phyloP scores from a whole-genome alignment of 2,113 vertebrate genomes.

The Cololabis saira region DNA sequence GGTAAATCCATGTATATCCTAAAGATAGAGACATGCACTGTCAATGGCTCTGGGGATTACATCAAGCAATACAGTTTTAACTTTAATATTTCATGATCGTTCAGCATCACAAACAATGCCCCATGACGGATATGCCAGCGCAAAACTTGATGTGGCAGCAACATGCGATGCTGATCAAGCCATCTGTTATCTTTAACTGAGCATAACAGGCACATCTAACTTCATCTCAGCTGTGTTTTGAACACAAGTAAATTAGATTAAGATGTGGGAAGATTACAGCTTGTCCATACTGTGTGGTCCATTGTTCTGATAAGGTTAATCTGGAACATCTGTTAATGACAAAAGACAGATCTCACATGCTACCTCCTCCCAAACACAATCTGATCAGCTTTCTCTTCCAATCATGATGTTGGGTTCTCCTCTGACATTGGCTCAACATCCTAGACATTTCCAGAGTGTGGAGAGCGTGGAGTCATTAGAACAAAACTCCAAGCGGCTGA shows the following conservation, averaged over 20 bases:
- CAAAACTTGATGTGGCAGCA: slow-evolving; percentile 5
- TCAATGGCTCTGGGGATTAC: neutral
- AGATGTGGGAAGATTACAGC: slow-evolving; percentile 46
- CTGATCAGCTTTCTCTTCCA: neutral
- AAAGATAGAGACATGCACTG: neutral
- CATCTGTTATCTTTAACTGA: slow-evolving; percentile 27
- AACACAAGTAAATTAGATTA: slow-evolving; percentile 49
- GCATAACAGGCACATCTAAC: slow-evolving; percentile 18
- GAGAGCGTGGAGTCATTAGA: too few relatives aligned
- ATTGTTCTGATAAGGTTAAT: slow-evolving; percentile 44
- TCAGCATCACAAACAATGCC: slow-evolving; percentile 1
- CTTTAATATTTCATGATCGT: slow-evolving; percentile 9
- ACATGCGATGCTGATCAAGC: slow-evolving; percentile 15
- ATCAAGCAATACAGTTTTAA: neutral
- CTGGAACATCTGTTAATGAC: slow-evolving; percentile 47
- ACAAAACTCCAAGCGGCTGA: too few relatives aligned
- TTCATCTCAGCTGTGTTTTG: slow-evolving; percentile 8
- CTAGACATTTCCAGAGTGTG: too few relatives aligned
- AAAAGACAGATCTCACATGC: slow-evolving; percentile 42
- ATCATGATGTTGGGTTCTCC: neutral
- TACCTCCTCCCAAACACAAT: slow-evolving; percentile 26
- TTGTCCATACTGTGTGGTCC: slow-evolving; percentile 10
- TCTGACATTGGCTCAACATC: neutral
- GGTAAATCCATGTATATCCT: neutral
- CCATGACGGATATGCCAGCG: neutral